These are phyloP conservation scores for Cerceris ruficornis DNA, from an alignment of 2,888 invertebrate genomes.

Conservation along the genomic window DNA sequence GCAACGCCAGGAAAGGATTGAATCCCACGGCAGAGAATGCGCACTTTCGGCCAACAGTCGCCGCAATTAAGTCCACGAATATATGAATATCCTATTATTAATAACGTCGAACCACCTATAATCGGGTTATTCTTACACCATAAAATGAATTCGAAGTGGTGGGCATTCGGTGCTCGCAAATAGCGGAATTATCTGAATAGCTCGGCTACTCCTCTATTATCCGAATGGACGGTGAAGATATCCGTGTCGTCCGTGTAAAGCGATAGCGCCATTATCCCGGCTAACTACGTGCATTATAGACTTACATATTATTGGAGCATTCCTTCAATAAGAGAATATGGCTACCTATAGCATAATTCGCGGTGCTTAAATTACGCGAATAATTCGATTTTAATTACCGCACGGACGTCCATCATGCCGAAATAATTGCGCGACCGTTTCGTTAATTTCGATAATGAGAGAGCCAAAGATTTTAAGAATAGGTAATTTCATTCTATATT, in stretches of 20 bases:
- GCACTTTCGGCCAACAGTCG: no score
- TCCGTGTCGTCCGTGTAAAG: slow-evolving; percentile 12
- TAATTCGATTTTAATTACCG: neutral
- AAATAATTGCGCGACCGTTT: no score
- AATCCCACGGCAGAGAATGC: neutral
- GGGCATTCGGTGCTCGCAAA: neutral
- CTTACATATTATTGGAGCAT: slow-evolving; percentile 1
- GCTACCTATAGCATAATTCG: neutral
- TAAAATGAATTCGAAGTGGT: slow-evolving; percentile 1
- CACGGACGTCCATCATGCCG: neutral
- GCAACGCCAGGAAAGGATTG: neutral
- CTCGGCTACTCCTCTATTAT: slow-evolving; percentile 2
- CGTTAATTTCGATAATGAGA: no score
- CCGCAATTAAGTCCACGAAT: neutral
- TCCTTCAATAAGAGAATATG: neutral
- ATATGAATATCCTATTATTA: neutral
- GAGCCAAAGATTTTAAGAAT: no score
- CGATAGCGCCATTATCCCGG: slow-evolving; percentile 10
- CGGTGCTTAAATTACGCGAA: neutral
- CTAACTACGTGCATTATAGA: slow-evolving; percentile 1
- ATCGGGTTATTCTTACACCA: neutral
- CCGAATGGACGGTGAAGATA: neutral
- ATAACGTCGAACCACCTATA: neutral
- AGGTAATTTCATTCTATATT: no score
- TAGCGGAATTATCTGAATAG: neutral